Conservation (phyloP, 2,888 invertebrate genomes). For the Agrenia bidenticulata region DNA sequence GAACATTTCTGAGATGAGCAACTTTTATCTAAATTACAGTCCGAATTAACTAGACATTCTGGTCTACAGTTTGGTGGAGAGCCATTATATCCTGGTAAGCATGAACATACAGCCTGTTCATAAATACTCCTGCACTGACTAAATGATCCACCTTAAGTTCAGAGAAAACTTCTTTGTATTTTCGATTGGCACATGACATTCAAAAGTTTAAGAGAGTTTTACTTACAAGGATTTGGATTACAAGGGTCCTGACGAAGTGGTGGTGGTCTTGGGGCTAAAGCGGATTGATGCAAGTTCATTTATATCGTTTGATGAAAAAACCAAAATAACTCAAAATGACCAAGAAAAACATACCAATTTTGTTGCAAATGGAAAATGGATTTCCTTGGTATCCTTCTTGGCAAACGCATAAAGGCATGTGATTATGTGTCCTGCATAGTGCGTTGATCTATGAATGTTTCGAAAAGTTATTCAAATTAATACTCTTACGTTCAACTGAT, state of each 20-base stretch:
- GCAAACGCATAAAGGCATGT: conserved; percentile 81
- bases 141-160: conserved; percentile 36
- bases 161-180: background rate
- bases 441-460: conserved; percentile 55
- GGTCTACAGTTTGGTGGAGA: conserved; percentile 71
- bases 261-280: conserved; percentile 22
- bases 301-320: background rate
- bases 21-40: conserved; percentile 76
- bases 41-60: conserved; percentile 72
- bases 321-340: conserved; percentile 9
- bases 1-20: conserved; percentile 77
- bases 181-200: conserved; percentile 41
- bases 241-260: conserved; percentile 36
- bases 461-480: too few relatives aligned
- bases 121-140: conserved; percentile 51
- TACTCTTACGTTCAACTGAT: too few relatives aligned
- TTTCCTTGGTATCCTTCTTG: conserved; percentile 69
- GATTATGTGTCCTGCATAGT: conserved; percentile 77
- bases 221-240: conserved; percentile 52
- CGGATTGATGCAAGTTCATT: too few relatives aligned
- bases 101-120: conserved; percentile 68
- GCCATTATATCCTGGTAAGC: conserved; percentile 65
- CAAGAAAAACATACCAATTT: conserved; percentile 31
- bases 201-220: too few relatives aligned
- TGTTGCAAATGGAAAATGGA: conserved; percentile 71